Evolutionary conservation across 2,888 invertebrate species (phyloP).

Genomic region (Dorcus hopei): DNA sequence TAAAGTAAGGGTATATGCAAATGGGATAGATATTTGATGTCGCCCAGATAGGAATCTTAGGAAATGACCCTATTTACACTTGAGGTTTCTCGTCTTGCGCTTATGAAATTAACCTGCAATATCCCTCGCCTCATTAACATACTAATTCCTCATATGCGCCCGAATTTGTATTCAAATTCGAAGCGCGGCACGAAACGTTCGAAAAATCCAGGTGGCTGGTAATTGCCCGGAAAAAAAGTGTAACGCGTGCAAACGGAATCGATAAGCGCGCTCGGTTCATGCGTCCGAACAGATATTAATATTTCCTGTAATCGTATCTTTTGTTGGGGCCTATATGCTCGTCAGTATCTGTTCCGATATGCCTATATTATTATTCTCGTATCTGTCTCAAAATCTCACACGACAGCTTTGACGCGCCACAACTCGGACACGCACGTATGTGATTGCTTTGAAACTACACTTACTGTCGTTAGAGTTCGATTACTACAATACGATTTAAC

Average conservation of each 20-base stretch:
- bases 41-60: slow-evolving; percentile 27
- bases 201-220: too few relatives aligned
- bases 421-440: slow-evolving; percentile 6
- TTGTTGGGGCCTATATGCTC: slow-evolving; percentile 1
- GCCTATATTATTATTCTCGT: slow-evolving; percentile 6
- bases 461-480: slow-evolving; percentile 2
- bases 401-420: slow-evolving; percentile 4
- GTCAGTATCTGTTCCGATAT: not conserved
- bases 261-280: slow-evolving; percentile 2
- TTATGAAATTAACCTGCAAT: slow-evolving; percentile 9
- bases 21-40: slow-evolving; percentile 24
- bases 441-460: slow-evolving; percentile 5
- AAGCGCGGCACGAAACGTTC: not conserved
- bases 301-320: slow-evolving; percentile 1
- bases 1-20: slow-evolving; percentile 28
- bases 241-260: slow-evolving; percentile 3
- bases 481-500: not conserved
- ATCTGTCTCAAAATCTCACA: slow-evolving; percentile 6
- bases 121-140: slow-evolving; percentile 9
- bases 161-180: not conserved
- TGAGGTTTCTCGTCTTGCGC: slow-evolving; percentile 20
- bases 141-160: slow-evolving; percentile 1
- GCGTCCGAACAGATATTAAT: not conserved
- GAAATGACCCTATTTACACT: slow-evolving; percentile 24
- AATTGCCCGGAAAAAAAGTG: not conserved